phyloP scores from a whole-genome alignment of 2,113 vertebrate species.

The Chaenogobius annularis region DNA sequence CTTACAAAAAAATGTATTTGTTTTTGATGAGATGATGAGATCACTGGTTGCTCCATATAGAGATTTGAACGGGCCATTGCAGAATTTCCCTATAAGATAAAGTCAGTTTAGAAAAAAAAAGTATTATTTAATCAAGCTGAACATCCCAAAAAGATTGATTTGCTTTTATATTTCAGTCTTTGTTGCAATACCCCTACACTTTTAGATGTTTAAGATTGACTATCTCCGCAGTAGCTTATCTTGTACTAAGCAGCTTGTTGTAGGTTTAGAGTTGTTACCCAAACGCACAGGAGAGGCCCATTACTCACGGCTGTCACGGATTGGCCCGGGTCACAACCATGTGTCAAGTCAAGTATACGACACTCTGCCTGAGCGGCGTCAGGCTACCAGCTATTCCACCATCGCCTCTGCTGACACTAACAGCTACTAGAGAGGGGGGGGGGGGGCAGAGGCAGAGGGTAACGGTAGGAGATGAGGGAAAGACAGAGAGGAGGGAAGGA shows the following conservation, averaged over 20 bases:
- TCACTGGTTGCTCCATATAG: too few relatives aligned
- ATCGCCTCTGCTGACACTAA: constrained; percentile 45
- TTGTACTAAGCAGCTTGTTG: constrained; percentile 15
- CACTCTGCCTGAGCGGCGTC: constrained; percentile 42
- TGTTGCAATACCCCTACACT: constrained; percentile 1
- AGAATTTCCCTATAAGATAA: too few relatives aligned
- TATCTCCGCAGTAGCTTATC: constrained; percentile 22
- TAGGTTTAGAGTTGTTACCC: constrained; percentile 28
- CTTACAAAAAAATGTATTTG: too few relatives aligned
- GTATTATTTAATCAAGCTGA: too few relatives aligned
- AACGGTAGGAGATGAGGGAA: not conserved
- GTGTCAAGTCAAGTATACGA: constrained; percentile 41
- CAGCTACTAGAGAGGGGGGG: constrained; percentile 6
- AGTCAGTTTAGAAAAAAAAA: too few relatives aligned
- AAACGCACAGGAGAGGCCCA: constrained; percentile 28
- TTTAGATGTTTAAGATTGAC: not conserved
- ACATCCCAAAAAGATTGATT: too few relatives aligned
- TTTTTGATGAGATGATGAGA: too few relatives aligned
- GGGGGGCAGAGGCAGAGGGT: constrained; percentile 17
- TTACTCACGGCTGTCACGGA: constrained; percentile 59
- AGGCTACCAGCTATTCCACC: constrained; percentile 53
- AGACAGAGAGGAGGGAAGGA: not conserved
- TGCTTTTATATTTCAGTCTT: too few relatives aligned
- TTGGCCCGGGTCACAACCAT: constrained; percentile 51
- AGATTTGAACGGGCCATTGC: too few relatives aligned